These are phyloP conservation scores for Muschampia plurimacula DNA, from an alignment of 2,888 invertebrate genomes.

Conservation along the genomic window DNA sequence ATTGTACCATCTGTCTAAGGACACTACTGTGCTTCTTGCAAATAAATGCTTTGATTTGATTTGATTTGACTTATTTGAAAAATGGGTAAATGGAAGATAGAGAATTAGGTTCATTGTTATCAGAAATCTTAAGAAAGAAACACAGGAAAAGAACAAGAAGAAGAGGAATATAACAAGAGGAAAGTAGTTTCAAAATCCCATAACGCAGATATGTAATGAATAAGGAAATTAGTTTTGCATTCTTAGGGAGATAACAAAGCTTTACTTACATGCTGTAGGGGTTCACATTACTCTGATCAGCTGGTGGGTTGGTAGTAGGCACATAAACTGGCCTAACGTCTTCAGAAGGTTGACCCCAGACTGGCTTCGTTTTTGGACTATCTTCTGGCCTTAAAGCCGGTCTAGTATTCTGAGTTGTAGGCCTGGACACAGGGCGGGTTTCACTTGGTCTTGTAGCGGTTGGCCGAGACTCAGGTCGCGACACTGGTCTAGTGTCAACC, in stretches of 20 bases:
- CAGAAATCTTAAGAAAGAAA: too few species aligned
- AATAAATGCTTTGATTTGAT: too few species aligned
- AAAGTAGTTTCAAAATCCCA: not conserved
- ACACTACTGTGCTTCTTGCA: too few species aligned
- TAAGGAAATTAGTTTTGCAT: not conserved
- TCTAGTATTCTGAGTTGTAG: slow-evolving; percentile 35
- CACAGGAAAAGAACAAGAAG: too few species aligned
- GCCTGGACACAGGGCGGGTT: slow-evolving; percentile 34
- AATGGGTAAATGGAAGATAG: too few species aligned
- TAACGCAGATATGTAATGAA: not conserved
- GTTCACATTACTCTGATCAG: slow-evolving; percentile 53
- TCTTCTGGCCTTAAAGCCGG: slow-evolving; percentile 59
- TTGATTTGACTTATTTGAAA: too few species aligned
- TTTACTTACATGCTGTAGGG: slow-evolving; percentile 72
- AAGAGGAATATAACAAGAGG: not conserved
- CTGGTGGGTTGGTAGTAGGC: slow-evolving; percentile 57
- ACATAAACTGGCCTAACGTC: slow-evolving; percentile 64
- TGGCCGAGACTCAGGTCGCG: slow-evolving; percentile 37
- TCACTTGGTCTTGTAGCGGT: slow-evolving; percentile 11
- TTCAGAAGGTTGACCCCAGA: slow-evolving; percentile 57
- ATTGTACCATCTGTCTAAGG: too few species aligned
- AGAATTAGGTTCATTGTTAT: too few species aligned
- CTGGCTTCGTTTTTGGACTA: slow-evolving; percentile 59
- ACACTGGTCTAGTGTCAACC: slow-evolving; percentile 33
- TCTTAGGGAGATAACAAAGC: not conserved